Evolutionary conservation across 2,888 invertebrate species (phyloP).

Genomic region (Drosophila meridionalis): DNA sequence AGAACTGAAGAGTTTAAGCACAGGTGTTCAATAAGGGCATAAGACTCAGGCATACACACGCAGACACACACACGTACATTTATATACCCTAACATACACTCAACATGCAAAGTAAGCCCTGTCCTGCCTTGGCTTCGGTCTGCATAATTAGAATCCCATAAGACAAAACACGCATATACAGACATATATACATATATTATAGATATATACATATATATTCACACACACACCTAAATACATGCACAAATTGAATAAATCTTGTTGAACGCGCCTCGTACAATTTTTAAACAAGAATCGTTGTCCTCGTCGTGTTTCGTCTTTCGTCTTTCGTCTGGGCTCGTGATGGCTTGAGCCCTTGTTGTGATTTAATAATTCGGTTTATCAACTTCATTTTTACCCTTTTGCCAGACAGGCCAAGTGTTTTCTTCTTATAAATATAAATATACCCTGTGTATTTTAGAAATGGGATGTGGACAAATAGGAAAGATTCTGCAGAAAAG

Average conservation of each 20-base stretch:
- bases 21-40: constrained; percentile 59
- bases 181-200: neutral
- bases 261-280: neutral
- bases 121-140: neutral
- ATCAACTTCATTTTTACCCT: constrained; percentile 45
- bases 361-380: constrained; percentile 66
- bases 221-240: constrained; percentile 26
- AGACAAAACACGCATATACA: constrained; percentile 26
- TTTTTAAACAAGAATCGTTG: constrained; percentile 10
- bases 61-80: neutral
- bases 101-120: constrained; percentile 16
- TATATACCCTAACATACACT: neutral
- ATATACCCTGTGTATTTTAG: neutral
- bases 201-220: neutral
- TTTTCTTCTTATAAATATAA: neutral
- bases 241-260: constrained; percentile 59
- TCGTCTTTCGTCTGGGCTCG: neutral
- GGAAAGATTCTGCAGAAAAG: neutral
- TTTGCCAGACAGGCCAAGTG: constrained; percentile 14
- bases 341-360: constrained; percentile 48
- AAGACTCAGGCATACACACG: constrained; percentile 5
- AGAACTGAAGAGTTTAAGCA: constrained; percentile 12
- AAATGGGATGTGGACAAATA: neutral
- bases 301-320: neutral
- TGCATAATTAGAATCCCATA: constrained; percentile 26